Evolutionary conservation across 2,113 vertebrate genomes (phyloP).

Genomic region (Mesembrinibis cayennensis): DNA sequence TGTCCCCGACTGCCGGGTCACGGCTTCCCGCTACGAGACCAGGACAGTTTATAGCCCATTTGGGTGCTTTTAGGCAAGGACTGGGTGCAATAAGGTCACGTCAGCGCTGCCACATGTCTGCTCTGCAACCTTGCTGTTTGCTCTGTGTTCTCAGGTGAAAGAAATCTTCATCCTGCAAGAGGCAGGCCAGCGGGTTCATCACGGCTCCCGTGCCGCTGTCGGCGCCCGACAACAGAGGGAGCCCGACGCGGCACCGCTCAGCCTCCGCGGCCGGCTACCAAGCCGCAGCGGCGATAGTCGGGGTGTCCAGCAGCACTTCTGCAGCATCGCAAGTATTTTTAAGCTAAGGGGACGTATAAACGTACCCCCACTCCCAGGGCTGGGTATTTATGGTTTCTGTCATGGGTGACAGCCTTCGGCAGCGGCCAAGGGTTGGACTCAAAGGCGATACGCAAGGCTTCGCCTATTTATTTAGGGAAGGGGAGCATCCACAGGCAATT

Average conservation of each 20-base stretch:
- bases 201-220: not conserved
- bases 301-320: not conserved
- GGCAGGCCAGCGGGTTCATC: not conserved
- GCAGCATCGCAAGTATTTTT: not conserved
- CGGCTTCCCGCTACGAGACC: not conserved
- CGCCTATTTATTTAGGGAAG: not conserved
- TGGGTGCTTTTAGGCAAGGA: not conserved
- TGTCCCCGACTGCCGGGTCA: not conserved
- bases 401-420: fast-evolving
- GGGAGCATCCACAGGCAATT: not conserved
- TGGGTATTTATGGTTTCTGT: not conserved
- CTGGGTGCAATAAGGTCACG: not conserved
- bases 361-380: fast-evolving
- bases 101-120: fast-evolving
- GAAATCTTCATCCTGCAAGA: fast-evolving
- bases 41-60: not conserved
- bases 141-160: not conserved
- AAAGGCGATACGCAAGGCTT: fast-evolving
- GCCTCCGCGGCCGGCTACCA: not conserved
- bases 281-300: not conserved
- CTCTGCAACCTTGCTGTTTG: not conserved
- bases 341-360: not conserved
- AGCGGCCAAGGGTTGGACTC: not conserved
- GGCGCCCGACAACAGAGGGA: not conserved
- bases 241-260: not conserved